Evolutionary conservation across 1,140 invertebrate genomes (phyloP).

Genomic region (Scaptomyza graminum): DNA sequence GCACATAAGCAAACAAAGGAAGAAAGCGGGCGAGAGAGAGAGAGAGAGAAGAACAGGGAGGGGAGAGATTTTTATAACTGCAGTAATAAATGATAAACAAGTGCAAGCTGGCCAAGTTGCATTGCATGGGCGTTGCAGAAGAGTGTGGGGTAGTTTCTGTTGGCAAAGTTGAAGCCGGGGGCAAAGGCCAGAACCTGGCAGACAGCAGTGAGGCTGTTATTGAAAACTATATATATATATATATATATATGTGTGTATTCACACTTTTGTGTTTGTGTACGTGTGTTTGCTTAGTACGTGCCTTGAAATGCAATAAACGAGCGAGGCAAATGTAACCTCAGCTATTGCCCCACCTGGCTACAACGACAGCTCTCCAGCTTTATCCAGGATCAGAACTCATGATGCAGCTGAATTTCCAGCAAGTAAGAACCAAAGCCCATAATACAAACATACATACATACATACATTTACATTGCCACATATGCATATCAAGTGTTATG

Average conservation of each 20-base stretch:
- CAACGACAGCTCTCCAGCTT: conserved; percentile 6
- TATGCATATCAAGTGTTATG: background rate
- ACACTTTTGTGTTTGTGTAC: conserved; percentile 1
- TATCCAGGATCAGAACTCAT: conserved; percentile 30
- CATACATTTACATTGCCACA: background rate
- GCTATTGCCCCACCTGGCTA: conserved; percentile 31
- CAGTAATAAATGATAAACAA: conserved; percentile 78
- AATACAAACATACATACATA: conserved; percentile 3
- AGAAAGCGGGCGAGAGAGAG: background rate
- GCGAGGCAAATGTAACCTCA: conserved; percentile 37
- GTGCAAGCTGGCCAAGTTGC: conserved; percentile 66
- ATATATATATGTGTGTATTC: conserved; percentile 1
- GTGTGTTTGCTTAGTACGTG: conserved; percentile 53
- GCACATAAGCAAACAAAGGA: conserved; percentile 40
- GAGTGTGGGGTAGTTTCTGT: background rate
- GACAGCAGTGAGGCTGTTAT: conserved; percentile 54
- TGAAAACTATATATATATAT: conserved; percentile 44
- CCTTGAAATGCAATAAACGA: conserved; percentile 62
- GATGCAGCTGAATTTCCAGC: conserved; percentile 24
- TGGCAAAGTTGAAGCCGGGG: background rate
- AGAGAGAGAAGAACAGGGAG: background rate
- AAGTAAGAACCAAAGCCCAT: conserved; percentile 5
- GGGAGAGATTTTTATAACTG: conserved; percentile 52
- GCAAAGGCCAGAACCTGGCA: conserved; percentile 2
- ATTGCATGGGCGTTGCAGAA: conserved; percentile 1